Conservation (phyloP, 2,888 invertebrate genomes). For the Tipula lateralis region DNA sequence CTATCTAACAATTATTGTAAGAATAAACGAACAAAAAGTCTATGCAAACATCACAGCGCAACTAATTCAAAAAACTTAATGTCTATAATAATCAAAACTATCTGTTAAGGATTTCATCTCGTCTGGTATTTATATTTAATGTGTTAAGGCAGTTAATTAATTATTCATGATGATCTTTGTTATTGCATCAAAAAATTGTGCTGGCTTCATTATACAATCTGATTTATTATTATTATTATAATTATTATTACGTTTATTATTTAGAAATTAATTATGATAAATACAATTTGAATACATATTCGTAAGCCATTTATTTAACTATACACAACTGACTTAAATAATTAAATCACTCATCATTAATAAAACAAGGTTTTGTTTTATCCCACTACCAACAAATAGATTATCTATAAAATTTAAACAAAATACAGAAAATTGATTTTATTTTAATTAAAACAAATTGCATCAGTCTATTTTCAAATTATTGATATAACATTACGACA, state of each 20-base stretch:
- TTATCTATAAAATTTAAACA: neutral
- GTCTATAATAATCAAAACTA: neutral
- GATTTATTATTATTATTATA: neutral
- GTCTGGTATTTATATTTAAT: neutral
- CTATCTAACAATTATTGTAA: neutral
- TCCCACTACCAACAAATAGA: neutral
- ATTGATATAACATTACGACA: too few species aligned
- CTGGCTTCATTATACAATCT: neutral
- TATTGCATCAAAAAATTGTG: neutral
- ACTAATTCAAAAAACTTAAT: slow-evolving; percentile 11
- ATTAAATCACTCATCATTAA: neutral
- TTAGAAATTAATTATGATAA: neutral
- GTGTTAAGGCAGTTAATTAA: slow-evolving; percentile 9
- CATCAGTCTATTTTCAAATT: neutral
- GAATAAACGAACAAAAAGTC: neutral
- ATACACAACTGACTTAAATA: neutral
- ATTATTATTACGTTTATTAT: neutral
- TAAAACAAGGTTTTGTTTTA: neutral
- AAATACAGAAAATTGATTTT: neutral
- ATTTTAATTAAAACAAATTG: neutral
- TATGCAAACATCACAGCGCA: slow-evolving; percentile 19
- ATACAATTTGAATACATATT: slow-evolving; percentile 4
- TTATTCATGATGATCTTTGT: neutral
- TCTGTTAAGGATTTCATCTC: neutral
- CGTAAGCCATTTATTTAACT: neutral